phyloP scores from a whole-genome alignment of 2,888 invertebrate genomes.

The Papilio protenor region DNA sequence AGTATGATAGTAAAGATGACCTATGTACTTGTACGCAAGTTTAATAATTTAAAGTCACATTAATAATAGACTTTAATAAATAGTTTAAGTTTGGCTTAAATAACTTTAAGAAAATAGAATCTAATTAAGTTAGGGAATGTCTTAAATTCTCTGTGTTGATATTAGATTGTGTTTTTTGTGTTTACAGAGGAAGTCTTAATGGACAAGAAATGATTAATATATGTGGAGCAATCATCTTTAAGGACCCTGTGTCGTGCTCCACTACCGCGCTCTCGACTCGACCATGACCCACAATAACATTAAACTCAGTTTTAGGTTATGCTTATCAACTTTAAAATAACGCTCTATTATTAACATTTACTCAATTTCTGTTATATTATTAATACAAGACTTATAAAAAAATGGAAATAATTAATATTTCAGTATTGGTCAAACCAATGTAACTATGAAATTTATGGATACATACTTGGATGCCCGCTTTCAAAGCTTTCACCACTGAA shows the following conservation, averaged over 20 bases:
- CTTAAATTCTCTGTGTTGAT: background rate
- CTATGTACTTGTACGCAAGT: background rate
- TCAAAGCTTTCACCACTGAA: background rate
- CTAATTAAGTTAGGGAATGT: background rate
- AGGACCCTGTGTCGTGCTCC: constrained; percentile 31
- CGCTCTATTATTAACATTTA: background rate
- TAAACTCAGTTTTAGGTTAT: constrained; percentile 33
- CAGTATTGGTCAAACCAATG: background rate
- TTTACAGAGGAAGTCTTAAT: constrained; percentile 28
- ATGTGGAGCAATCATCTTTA: constrained; percentile 38
- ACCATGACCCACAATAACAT: constrained; percentile 41
- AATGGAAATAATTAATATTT: background rate
- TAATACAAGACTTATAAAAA: background rate
- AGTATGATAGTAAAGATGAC: background rate
- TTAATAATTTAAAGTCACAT: background rate
- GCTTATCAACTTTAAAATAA: constrained; percentile 8
- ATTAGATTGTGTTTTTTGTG: background rate
- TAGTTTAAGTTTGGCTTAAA: background rate
- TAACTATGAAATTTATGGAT: background rate
- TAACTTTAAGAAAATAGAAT: background rate
- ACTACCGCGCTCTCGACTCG: constrained; percentile 32
- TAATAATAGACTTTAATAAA: background rate
- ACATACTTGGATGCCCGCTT: background rate
- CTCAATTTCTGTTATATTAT: background rate
- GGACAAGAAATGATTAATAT: constrained; percentile 32